A percentile compares a stretch with the other conserved stretches of the same genome.
Conservation (phyloP, 1,140 invertebrate species). For the Drosophila pseudoobscura region DNA sequence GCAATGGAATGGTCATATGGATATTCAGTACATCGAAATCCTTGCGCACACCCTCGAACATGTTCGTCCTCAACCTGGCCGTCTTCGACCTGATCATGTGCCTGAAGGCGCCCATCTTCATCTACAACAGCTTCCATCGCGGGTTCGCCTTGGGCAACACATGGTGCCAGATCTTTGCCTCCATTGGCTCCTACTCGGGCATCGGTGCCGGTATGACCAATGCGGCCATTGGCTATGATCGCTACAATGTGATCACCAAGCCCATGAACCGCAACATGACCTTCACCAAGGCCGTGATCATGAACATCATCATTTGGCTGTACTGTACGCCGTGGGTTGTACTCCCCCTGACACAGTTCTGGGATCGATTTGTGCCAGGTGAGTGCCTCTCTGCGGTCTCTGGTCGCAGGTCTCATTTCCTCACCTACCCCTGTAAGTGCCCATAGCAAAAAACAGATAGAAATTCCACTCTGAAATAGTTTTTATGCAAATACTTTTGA, state of each 20-base stretch:
- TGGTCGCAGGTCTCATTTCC: no score
- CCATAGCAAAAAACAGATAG: no score
- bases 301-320: slow-evolving; percentile 89
- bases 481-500: no score
- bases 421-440: no score
- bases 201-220: slow-evolving; percentile 92
- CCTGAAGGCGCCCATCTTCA: slow-evolving; percentile 93
- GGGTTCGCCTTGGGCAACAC: slow-evolving; percentile 89
- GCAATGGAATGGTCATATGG: slow-evolving; percentile 95
- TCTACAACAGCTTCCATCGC: slow-evolving; percentile 92
- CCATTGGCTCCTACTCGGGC: slow-evolving; percentile 90
- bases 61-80: slow-evolving; percentile 94
- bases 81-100: slow-evolving; percentile 95
- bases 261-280: slow-evolving; percentile 92
- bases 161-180: slow-evolving; percentile 91
- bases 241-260: slow-evolving; percentile 90
- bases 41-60: slow-evolving; percentile 93
- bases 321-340: slow-evolving; percentile 92
- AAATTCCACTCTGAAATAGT: no score
- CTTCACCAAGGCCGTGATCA: slow-evolving; percentile 88
- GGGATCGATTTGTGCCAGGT: slow-evolving; percentile 91
- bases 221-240: slow-evolving; percentile 83
- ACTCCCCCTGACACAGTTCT: slow-evolving; percentile 90
- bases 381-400: background rate
- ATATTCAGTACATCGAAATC: slow-evolving; percentile 91